Evolutionary conservation across 2,797 vertebrate species (phyloP), one percentile per base, ranked within the genome.

Genomic region (Botia almorhae): DNA sequence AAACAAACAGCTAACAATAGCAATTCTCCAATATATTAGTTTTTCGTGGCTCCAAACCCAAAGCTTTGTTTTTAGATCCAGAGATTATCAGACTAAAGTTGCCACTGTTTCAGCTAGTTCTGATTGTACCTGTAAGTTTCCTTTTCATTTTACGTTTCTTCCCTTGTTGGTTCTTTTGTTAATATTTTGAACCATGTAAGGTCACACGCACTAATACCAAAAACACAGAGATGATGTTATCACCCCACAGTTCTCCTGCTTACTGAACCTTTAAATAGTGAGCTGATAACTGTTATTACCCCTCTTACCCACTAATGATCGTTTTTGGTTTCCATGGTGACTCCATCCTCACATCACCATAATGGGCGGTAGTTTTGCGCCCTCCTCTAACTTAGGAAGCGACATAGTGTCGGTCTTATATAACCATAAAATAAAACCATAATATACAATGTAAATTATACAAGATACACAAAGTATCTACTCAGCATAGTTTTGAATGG

Each of bases 251-350:
- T 55, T 72, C 17, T 36, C 60, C 29, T 72, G 46, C 60, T 65
- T 65, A 64, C 60, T 26, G 19, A 80, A 55, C 48, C 56, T 64
- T 79, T 79, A 71, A 71, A 77, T 63, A 77, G 33, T 19, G 12
- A 80, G 48, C 33, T 63, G 64, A 74, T 78, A 36, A 78, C 50
- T 79, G 39, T 76, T 76, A 76, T 69, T 69, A 71, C 26, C 63
- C 63, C 56, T 61, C 16, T 13, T 51, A 46, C 17, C 36, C 60
- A 4, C 43, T 65, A 16, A 71, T 78, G 67, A 58, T 56, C 51
- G 36, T 78, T 75, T 83, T 55, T 29, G 55, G 79, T 85, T 78
- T 85, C 71, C 60, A 81, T 83, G 81, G 82, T 69, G 33, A 78
- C 16, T 60, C 39, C 36, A 69, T 81, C 74, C 60, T 74, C 74